Conservation (phyloP, 2,888 invertebrate genomes). For the Tryphoninae sp. region DNA sequence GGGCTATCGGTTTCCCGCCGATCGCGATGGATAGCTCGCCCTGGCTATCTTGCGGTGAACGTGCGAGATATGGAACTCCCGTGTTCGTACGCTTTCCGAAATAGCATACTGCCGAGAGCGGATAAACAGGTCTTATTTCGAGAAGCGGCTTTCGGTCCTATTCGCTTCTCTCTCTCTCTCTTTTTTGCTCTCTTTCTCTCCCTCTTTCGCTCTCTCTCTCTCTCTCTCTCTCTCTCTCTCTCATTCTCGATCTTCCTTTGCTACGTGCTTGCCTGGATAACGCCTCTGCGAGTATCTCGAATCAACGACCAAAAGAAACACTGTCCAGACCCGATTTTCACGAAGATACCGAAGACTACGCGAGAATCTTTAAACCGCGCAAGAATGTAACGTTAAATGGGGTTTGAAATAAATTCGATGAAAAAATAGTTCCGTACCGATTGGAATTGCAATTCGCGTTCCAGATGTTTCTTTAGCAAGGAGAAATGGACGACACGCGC, state of each 20-base stretch:
- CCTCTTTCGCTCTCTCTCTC: slow-evolving; percentile 34
- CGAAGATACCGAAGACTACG: slow-evolving; percentile 3
- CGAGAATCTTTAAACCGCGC: neutral
- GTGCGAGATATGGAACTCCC: slow-evolving; percentile 69
- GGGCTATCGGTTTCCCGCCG: slow-evolving; percentile 16
- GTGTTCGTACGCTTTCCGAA: slow-evolving; percentile 72
- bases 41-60: slow-evolving; percentile 22
- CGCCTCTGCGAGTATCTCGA: slow-evolving; percentile 57
- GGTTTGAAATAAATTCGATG: slow-evolving; percentile 21
- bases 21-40: slow-evolving; percentile 44
- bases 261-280: slow-evolving; percentile 25
- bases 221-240: slow-evolving; percentile 25
- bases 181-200: slow-evolving; percentile 49
- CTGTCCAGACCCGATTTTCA: slow-evolving; percentile 72
- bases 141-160: slow-evolving; percentile 70
- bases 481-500: neutral
- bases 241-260: slow-evolving; percentile 14
- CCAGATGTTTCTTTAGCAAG: neutral
- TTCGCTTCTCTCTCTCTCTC: slow-evolving; percentile 64
- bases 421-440: slow-evolving; percentile 17
- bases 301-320: slow-evolving; percentile 74
- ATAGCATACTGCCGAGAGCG: slow-evolving; percentile 74
- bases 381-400: slow-evolving; percentile 24
- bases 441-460: neutral
- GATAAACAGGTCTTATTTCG: slow-evolving; percentile 79